Evolutionary conservation across 1,140 invertebrate species (phyloP), one percentile per base, ranked within the genome.

Genomic region (Caenorhabditis latens): DNA sequence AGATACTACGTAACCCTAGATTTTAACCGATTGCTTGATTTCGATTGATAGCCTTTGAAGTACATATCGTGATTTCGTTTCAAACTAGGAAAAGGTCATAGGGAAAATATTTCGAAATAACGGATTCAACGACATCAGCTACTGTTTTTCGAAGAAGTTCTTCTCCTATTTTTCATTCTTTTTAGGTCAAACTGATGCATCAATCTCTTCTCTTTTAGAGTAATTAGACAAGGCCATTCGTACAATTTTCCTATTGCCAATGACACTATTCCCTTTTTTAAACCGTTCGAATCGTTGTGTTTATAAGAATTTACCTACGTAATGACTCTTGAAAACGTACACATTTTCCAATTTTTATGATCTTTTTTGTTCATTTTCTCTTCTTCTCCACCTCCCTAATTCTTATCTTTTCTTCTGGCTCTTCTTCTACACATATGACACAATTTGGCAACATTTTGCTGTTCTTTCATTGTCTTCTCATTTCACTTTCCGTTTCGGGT

Each of bases 401-500:
- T 71, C 65, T 79, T 79, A 79, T 79, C 71, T 67, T 21, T 67
- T 21, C 21, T 50, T 24, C 53, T 24, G 61, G 61, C 61, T 63
- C 61, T 6, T 71, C n/a, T 32, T 42, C 16, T 16, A 40, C 46
- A 79, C 71, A 79, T 50, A 79, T 79, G 71, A 79, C 71, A 79
- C 53, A n/a, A 71, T 24, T 50, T 79, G 46, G 71, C 71, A 79
- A 79, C 71, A 79, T 79, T 79, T 79, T 50, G 43, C 71, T 79
- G 71, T 79, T 79, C 67, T 75, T 75, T 75, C 71, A 79, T 79
- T 79, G 71, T 79, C 71, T 79, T 50, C 21, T 32, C n/a, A 42
- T 79, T 79, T 79, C 71, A 79, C 71, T 79, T 79, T 79, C 71
- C 71, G 71, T 79, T 79, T 79, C 71, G 46, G 71, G 71, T 50